Evolutionary conservation across 2,888 invertebrate species (phyloP).

Genomic region (Metallyticus violacea): DNA sequence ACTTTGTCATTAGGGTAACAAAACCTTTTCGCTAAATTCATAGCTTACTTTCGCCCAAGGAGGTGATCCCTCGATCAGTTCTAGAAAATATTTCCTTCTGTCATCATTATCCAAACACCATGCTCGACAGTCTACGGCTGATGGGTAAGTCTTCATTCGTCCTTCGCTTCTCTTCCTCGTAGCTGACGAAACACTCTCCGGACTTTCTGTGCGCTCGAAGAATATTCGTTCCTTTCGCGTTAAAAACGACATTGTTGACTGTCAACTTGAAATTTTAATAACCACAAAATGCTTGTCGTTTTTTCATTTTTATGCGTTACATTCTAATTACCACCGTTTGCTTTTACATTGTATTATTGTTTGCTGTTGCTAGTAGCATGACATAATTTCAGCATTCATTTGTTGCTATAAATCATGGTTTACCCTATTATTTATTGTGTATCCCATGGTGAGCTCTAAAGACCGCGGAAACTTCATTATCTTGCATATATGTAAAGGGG

Average conservation of each 20-base stretch:
- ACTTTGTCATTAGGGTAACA: no score
- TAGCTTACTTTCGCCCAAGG: not conserved
- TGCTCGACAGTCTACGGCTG: not conserved
- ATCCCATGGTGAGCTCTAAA: no score
- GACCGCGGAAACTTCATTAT: no score
- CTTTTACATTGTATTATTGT: not conserved
- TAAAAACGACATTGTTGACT: not conserved
- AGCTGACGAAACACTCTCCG: not conserved
- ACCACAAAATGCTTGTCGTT: not conserved
- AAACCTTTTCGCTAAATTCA: no score
- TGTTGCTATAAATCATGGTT: not conserved
- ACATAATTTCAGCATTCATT: no score
- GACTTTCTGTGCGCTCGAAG: not conserved
- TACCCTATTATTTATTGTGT: not conserved
- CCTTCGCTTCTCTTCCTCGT: not conserved
- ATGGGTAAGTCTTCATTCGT: not conserved
- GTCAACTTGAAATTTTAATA: not conserved
- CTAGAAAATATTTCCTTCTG: not conserved
- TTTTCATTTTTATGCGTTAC: not conserved
- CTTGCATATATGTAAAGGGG: no score
- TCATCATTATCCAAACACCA: not conserved
- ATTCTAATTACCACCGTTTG: not conserved
- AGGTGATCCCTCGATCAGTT: not conserved
- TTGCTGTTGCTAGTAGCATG: not conserved
- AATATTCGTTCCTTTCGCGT: not conserved